Evolutionary conservation across 2,888 invertebrate species (phyloP).

Genomic region (Sthenelais limicola): DNA sequence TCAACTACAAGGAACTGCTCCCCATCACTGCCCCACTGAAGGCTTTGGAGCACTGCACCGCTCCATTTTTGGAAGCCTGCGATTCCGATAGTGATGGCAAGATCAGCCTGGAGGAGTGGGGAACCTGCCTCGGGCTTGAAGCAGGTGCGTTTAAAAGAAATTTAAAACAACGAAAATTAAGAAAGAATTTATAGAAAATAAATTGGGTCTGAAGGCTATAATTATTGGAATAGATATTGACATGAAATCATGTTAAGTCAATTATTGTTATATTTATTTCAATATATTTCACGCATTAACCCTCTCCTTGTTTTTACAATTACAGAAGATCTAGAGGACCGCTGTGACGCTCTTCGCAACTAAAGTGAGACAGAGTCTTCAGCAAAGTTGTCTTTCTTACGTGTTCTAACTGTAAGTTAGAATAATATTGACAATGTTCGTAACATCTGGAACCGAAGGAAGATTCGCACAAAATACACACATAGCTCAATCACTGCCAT

Average conservation of each 20-base stretch:
- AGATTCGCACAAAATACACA: too few species aligned
- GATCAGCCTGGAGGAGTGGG: constrained; percentile 46
- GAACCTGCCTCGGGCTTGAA: constrained; percentile 45
- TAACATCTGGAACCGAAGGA: too few species aligned
- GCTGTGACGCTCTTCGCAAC: constrained; percentile 33
- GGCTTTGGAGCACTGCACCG: constrained; percentile 97
- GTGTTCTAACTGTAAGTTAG: too few species aligned
- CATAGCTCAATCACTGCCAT: too few species aligned
- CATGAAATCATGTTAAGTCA: background rate
- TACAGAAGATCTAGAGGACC: constrained; percentile 41
- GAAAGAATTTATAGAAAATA: background rate
- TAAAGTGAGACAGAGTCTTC: too few species aligned
- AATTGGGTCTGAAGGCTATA: background rate
- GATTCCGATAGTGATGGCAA: constrained; percentile 74
- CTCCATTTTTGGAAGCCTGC: constrained; percentile 93
- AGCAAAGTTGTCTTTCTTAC: too few species aligned
- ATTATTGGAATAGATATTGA: background rate
- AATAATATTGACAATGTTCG: too few species aligned
- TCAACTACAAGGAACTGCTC: constrained; percentile 95
- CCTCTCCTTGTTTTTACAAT: background rate
- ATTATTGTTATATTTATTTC: background rate
- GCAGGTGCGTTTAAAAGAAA: constrained; percentile 19
- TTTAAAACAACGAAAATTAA: too few species aligned
- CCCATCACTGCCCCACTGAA: constrained; percentile 95
- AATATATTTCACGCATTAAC: background rate